These are phyloP conservation scores for Dendrocincla tyrannina DNA, from an alignment of 2,797 vertebrate genomes.

Conservation along the genomic window DNA sequence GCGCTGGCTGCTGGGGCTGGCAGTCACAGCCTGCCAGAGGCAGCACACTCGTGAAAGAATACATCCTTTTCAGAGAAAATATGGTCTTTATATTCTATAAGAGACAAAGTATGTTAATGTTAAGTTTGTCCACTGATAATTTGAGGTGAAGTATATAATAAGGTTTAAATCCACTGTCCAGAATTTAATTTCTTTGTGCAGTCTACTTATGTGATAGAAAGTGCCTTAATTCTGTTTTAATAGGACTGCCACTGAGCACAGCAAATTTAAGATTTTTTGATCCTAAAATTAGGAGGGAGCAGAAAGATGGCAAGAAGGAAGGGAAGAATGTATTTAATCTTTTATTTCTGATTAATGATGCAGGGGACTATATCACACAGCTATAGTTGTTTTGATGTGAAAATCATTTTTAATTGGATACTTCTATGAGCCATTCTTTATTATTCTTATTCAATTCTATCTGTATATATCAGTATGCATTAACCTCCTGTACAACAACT, in stretches of 20 bases:
- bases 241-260: background rate
- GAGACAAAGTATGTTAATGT: no score
- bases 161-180: background rate
- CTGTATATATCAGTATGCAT: conserved; percentile 42
- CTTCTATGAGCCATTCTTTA: conserved; percentile 12
- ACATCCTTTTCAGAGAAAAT: background rate
- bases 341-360: background rate
- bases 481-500: conserved; percentile 50
- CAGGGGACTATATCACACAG: background rate
- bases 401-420: conserved; percentile 12
- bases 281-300: background rate
- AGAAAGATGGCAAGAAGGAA: background rate
- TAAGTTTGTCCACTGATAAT: rapidly evolving
- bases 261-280: background rate
- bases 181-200: background rate
- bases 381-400: background rate
- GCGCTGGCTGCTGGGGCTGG: rapidly evolving
- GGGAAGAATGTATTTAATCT: background rate
- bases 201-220: background rate
- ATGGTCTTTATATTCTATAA: background rate
- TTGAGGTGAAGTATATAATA: background rate
- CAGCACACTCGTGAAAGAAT: background rate
- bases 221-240: background rate
- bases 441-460: conserved; percentile 43
- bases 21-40: background rate